These are phyloP conservation scores for Onychostruthus taczanowskii DNA, from an alignment of 2,113 vertebrate genomes.

Conservation along the genomic window DNA sequence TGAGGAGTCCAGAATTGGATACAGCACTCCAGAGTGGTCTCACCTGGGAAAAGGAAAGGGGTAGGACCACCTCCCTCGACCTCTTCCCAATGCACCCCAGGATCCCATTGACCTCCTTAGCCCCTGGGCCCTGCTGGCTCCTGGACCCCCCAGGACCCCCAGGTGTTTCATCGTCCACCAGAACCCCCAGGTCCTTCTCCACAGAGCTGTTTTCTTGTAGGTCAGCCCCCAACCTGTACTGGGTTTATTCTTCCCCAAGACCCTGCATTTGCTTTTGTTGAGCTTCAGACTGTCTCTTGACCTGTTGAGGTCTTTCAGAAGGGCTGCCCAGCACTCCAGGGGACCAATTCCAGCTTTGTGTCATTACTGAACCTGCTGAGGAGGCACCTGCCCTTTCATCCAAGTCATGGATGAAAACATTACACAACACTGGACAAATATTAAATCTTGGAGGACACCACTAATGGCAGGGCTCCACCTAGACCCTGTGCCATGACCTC, in stretches of 20 bases:
- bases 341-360: neutral
- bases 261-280: neutral
- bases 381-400: neutral
- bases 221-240: neutral
- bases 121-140: neutral
- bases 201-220: neutral
- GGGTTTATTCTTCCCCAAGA: neutral
- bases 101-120: neutral
- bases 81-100: neutral
- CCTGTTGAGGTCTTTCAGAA: neutral
- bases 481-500: neutral
- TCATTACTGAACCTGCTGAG: neutral
- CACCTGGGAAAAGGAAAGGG: neutral
- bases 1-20: neutral
- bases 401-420: neutral
- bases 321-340: neutral
- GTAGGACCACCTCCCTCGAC: rapidly evolving
- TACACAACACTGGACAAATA: neutral
- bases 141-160: too few relatives aligned
- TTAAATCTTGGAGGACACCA: neutral
- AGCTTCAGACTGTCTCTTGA: neutral
- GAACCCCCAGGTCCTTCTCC: neutral
- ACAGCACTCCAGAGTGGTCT: neutral
- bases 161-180: neutral
- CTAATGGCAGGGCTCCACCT: neutral